Percentiles rank a stretch among this genome's conserved stretches.
These are phyloP conservation scores for Etheostoma cragini DNA, from an alignment of 2,113 vertebrate species.

Conservation along the genomic window DNA sequence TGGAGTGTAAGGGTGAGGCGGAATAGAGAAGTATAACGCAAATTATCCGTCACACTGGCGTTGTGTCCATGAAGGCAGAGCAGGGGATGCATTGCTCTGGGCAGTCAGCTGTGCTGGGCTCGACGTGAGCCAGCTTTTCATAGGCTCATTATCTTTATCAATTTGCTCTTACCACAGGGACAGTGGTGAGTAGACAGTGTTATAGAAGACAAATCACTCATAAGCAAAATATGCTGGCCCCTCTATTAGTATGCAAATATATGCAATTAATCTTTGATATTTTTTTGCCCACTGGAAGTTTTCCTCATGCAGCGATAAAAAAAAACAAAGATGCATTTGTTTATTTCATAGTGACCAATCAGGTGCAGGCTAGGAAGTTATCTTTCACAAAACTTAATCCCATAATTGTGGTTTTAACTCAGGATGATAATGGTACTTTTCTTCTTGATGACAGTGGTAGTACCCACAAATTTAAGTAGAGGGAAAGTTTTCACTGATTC, in stretches of 20 bases:
- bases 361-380: slow-evolving; percentile 5
- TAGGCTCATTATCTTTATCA: slow-evolving; percentile 71
- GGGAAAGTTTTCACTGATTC: slow-evolving; percentile 4
- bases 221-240: slow-evolving; percentile 22
- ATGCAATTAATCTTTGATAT: slow-evolving; percentile 20
- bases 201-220: slow-evolving; percentile 47
- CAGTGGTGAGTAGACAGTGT: slow-evolving; percentile 31
- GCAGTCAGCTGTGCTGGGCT: slow-evolving; percentile 62
- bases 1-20: slow-evolving; percentile 46
- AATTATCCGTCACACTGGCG: slow-evolving; percentile 66
- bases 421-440: background rate
- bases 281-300: slow-evolving; percentile 11
- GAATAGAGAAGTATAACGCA: slow-evolving; percentile 53
- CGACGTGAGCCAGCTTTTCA: slow-evolving; percentile 50
- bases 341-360: slow-evolving; percentile 10
- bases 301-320: slow-evolving; percentile 21
- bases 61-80: slow-evolving; percentile 42
- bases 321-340: slow-evolving; percentile 2
- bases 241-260: slow-evolving; percentile 44
- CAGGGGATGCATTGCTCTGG: slow-evolving; percentile 50
- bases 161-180: slow-evolving; percentile 54
- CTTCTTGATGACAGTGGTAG: background rate
- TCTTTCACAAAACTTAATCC: slow-evolving; percentile 18
- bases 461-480: background rate
- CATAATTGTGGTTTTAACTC: background rate